Evolutionary conservation across 1,140 invertebrate species (phyloP), one percentile per base, ranked within the genome.

Genomic region (Hestina assimilis): DNA sequence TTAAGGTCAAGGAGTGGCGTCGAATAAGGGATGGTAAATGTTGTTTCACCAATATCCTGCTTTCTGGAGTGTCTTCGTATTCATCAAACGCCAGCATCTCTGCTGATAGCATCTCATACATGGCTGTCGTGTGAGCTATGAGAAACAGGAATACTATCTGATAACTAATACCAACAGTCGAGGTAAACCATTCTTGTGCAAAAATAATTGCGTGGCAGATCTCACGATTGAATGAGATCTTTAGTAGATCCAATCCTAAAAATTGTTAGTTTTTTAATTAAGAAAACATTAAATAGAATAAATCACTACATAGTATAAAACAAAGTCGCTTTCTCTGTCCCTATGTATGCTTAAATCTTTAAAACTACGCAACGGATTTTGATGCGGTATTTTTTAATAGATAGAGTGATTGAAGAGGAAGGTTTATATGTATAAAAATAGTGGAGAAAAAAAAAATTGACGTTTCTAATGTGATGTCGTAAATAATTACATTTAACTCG

Each of bases 201-300:
- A 33, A 11, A 3, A 79, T 46, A 11, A 81, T 60, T 1, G 54
- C 42, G 1, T 43, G 43, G 15, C 82, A 87, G 1, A 83, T 63
- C 17, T 80, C 63, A 4, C 59, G 50, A 19, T 79, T 74, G 0
- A 79, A 76, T 11, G 65, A 59, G 2, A 21, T 29, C 1, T 62
- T 68, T 1, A 85, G 28, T 6, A 78, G 75, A 19, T 70, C 63
- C 31, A 85, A 31, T 19, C 83, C 83, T 86, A 38, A n/a, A n/a
- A n/a, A n/a, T n/a, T n/a, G n/a, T n/a, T n/a, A n/a, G n/a, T n/a
- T n/a, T n/a, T n/a, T n/a, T n/a, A n/a, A n/a, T n/a, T n/a, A n/a
- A n/a, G n/a, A n/a, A n/a, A n/a, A n/a, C n/a, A n/a, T n/a, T n/a
- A n/a, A n/a, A n/a, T n/a, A n/a, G n/a, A n/a, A n/a, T n/a, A n/a